Conservation (phyloP, 1,140 invertebrate species). For the Sycobia sp. region DNA sequence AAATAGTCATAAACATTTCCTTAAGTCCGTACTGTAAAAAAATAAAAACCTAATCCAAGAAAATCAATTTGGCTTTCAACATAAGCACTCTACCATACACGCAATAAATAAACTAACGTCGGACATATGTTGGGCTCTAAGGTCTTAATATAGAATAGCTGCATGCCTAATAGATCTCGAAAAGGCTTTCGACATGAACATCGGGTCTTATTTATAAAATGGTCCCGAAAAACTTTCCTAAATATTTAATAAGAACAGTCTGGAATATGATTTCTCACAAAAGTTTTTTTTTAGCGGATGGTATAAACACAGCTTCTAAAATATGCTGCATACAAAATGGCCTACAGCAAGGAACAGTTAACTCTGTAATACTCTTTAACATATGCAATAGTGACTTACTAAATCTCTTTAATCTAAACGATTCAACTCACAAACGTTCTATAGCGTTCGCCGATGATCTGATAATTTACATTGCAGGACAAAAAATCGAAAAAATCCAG, state of each 20-base stretch:
- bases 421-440: not conserved
- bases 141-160: not conserved
- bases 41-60: constrained; percentile 27
- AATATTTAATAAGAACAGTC: too few species aligned
- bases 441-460: constrained; percentile 33
- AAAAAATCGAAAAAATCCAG: too few species aligned
- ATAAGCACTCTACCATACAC: too few species aligned
- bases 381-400: constrained; percentile 6
- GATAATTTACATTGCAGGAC: constrained; percentile 26
- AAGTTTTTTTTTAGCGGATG: not conserved
- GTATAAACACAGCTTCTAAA: not conserved
- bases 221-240: not conserved
- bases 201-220: not conserved
- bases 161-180: too few species aligned
- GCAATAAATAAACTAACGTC: too few species aligned
- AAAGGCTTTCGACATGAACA: not conserved
- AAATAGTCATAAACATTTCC: constrained; percentile 10
- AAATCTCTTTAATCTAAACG: not conserved
- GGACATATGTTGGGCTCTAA: not conserved
- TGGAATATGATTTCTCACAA: too few species aligned
- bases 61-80: not conserved
- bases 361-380: constrained; percentile 28
- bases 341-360: constrained; percentile 27
- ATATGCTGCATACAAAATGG: not conserved
- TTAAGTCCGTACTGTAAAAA: not conserved